phyloP scores from a whole-genome alignment of 1,140 invertebrate species.

The Bathynomus jamesi region DNA sequence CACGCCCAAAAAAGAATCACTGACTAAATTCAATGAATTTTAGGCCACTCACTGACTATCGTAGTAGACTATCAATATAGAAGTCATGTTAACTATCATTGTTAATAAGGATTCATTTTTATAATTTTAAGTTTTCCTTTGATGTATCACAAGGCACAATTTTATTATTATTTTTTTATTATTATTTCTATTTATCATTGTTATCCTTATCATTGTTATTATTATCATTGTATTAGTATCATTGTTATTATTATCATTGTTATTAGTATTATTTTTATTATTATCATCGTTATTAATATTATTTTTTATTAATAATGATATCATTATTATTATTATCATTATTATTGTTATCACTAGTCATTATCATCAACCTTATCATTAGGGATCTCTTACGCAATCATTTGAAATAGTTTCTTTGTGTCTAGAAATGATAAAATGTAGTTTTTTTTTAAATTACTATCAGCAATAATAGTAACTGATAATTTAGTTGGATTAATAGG shows the following conservation, averaged over 20 bases:
- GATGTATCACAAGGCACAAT: no score
- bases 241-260: background rate
- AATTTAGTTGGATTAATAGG: no score
- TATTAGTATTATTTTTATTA: background rate
- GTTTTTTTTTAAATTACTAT: no score
- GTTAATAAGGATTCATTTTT: no score
- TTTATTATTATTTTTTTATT: background rate
- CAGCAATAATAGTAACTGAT: no score
- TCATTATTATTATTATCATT: background rate
- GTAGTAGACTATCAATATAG: no score
- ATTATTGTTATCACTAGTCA: background rate
- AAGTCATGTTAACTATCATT: no score
- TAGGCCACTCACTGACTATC: no score
- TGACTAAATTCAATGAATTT: no score
- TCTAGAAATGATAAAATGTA: no score
- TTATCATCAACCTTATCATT: background rate
- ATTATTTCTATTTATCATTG: background rate
- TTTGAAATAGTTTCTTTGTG: background rate
- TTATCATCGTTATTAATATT: background rate
- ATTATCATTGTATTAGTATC: background rate
- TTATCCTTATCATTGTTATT: background rate
- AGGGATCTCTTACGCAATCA: background rate
- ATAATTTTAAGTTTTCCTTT: no score
- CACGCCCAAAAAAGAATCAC: no score
- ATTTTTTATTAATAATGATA: background rate